Evolutionary conservation across 2,888 invertebrate species (phyloP), one percentile per base, ranked within the genome.

Genomic region (Agonopterix alstromeriana): DNA sequence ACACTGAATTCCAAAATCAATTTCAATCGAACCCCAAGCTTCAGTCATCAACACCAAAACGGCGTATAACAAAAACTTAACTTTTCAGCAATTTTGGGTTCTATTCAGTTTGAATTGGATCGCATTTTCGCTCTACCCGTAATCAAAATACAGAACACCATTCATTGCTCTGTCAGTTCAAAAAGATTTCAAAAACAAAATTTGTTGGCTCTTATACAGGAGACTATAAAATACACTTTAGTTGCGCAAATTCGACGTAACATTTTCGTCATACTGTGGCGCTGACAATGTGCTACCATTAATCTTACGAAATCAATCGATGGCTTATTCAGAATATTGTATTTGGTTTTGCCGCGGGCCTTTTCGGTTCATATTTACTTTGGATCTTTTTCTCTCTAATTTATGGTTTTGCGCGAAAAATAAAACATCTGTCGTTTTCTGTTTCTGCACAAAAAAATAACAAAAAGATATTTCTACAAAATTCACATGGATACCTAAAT

Each of bases 261-360:
- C 70, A 68, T 70, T 73, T 70, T 76, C 80, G 80, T 77, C 83
- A 81, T 78, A 81, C 81, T 66, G 76, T 85, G 86, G 72, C 77
- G 81, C 85, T 87, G 85, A 88, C 87, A 88, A 88, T 87, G 80
- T 84, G 75, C 67, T 67, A 82, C 82, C 87, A 89, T 89, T 88
- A 87, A 89, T 89, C 89, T 89, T 89, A 73, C 73, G 76, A 86
- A 89, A 89, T 89, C 88, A 89, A 89, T 89, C 89, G 87, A 88
- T 88, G 85, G 87, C 83, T 85, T 86, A 86, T 85, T 88, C 84
- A 82, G 83, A 85, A 87, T 85, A 84, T 85, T 82, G 84, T 86
- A 81, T 87, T 85, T 80, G 86, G 83, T 77, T 82, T 83, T 78
- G 70, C 82, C 75, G 82, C 80, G 77, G 77, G 77, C 77, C 76